Base-by-base conservation (phyloP, 2,888 invertebrate species). In the Synergus laeviventris region DNA sequence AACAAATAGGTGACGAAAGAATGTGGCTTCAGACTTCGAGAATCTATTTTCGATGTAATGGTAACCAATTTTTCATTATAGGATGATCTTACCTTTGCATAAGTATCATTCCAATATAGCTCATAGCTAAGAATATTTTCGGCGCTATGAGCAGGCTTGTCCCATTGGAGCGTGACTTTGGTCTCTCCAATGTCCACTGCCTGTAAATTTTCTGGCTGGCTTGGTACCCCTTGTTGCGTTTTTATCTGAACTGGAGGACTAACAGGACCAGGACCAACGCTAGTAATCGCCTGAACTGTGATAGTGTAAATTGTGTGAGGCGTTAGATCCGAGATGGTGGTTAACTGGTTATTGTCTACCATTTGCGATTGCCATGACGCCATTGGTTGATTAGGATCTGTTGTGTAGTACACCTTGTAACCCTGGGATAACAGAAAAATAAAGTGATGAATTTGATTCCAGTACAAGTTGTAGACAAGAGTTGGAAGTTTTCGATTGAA, bases 211-310 rank as follows among this genome's bases (percentile, higher is more conserved):
- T 96, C 95, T 16, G 99, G 99, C 92, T 99, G 98, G 81, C 97
- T 97, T 74, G 99, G 99, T 82, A 99, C 99, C 94, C 99, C 99
- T 94, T 97, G 98, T 89, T 98, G 97, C 39, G 98, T 99, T 92
- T 98, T 97, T 86, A 99, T 98, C 91, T 98, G 97, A n/a, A 98
- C 97, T n/a, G 98, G 97, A 4, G 96, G 94, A 83, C 98, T 98
- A 84, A 98, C 94, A 0, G 99, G 99, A 70, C 99, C 98, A 60
- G 97, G 97, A 0, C 99, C 99, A 80, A 98, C 97, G 18, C 96
- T 97, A 9, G 98, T 98, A 91, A 96, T 96, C 1, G 98, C 98
- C 89, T 97, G 97, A 5, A 98, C 98, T 77, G 97, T 93, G 87
- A 99, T 97, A 73, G 98, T 98, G 92, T 99, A 99, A 82, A 98